These are phyloP conservation scores for Drosophila teissieri DNA, from an alignment of 1,140 invertebrate genomes.

Conservation along the genomic window DNA sequence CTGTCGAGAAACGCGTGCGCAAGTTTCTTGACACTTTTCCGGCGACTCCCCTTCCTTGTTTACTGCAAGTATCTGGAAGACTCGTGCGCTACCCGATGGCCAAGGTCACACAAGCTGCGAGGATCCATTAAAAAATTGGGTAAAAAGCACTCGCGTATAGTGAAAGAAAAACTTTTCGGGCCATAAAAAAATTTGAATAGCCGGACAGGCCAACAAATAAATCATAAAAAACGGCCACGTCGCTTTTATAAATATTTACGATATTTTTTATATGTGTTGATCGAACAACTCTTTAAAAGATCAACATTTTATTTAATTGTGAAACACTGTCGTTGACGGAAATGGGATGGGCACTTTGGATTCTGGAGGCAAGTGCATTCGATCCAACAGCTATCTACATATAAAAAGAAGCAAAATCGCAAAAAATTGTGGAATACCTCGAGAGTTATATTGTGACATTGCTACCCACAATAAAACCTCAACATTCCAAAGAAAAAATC, in stretches of 20 bases:
- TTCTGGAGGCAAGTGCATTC: constrained; percentile 17
- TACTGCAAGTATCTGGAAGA: constrained; percentile 63
- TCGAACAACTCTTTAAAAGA: constrained; percentile 48
- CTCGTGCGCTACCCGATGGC: constrained; percentile 44
- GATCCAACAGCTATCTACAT: constrained; percentile 11
- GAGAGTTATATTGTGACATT: background rate
- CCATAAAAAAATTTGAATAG: constrained; percentile 33
- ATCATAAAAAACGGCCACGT: constrained; percentile 64
- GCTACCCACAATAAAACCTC: constrained; percentile 2
- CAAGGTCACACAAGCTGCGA: constrained; percentile 52
- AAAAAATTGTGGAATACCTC: background rate
- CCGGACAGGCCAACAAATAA: constrained; percentile 42
- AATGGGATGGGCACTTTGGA: constrained; percentile 7
- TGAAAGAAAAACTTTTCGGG: constrained; percentile 23
- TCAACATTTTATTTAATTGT: constrained; percentile 27
- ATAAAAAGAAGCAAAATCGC: constrained; percentile 11
- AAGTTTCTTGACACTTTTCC: constrained; percentile 66
- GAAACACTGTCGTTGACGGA: constrained; percentile 18
- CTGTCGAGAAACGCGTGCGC: constrained; percentile 47
- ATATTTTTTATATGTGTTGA: constrained; percentile 56
- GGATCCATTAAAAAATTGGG: constrained; percentile 33
- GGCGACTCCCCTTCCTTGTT: constrained; percentile 2
- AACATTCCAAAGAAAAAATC: constrained; percentile 3
- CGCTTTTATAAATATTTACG: constrained; percentile 55
- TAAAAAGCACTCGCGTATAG: constrained; percentile 35